Evolutionary conservation across 2,888 invertebrate species (phyloP).

Genomic region (Rosalia funebris): DNA sequence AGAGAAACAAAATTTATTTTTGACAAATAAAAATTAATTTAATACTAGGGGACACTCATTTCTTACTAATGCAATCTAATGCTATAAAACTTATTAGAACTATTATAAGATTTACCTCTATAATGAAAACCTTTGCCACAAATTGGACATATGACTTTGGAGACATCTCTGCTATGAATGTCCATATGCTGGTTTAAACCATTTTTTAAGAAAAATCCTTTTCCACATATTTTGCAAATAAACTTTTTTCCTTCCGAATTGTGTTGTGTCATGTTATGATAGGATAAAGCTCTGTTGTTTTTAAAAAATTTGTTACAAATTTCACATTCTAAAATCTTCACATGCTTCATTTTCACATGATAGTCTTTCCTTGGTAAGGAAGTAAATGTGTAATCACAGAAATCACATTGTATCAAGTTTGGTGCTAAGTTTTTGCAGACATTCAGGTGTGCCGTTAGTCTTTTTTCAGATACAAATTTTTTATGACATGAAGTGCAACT

Average conservation of each 20-base stretch:
- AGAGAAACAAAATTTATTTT: neutral
- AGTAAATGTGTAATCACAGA: conserved; percentile 11
- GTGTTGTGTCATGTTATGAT: conserved; percentile 25
- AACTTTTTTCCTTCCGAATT: conserved; percentile 4
- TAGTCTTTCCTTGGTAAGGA: conserved; percentile 1
- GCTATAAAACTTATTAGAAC: neutral
- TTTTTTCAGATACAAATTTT: neutral
- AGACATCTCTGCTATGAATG: conserved; percentile 20
- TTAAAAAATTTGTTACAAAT: conserved; percentile 24
- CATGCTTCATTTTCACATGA: conserved; percentile 14
- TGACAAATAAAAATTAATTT: neutral
- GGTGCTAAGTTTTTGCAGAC: neutral
- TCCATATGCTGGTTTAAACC: conserved; percentile 22
- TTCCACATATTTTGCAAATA: conserved; percentile 22
- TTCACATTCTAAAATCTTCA: conserved; percentile 18
- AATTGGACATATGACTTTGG: conserved; percentile 28
- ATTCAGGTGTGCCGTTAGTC: conserved; percentile 1
- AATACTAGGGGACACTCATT: neutral
- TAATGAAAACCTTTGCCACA: conserved; percentile 36
- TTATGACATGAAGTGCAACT: conserved; percentile 10
- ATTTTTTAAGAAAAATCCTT: conserved; percentile 20
- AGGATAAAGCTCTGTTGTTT: neutral
- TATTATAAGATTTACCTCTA: conserved; percentile 11
- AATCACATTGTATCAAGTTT: conserved; percentile 5
- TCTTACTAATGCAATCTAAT: neutral